Percentiles rank a stretch among this genome's conserved stretches.
These are phyloP conservation scores for Endotricha flammealis DNA, from an alignment of 2,888 invertebrate genomes.

Conservation along the genomic window DNA sequence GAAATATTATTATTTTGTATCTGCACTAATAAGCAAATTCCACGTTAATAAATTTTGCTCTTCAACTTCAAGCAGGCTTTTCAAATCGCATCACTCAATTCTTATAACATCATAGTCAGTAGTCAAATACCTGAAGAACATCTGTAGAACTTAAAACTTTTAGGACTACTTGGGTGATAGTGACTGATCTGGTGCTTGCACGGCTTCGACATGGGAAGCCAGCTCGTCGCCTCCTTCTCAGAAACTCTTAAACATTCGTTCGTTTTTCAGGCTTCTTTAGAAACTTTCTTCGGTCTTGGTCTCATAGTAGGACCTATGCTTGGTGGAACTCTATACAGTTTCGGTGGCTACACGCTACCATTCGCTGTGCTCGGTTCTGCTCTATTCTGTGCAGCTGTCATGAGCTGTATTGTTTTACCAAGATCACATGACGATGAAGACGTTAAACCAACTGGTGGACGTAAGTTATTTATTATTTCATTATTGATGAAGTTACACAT, in stretches of 20 bases:
- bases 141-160: too few relatives aligned
- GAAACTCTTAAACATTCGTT: constrained; percentile 81
- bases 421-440: constrained; percentile 77
- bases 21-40: too few relatives aligned
- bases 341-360: constrained; percentile 88
- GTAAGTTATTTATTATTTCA: constrained; percentile 57
- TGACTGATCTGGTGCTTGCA: constrained; percentile 86
- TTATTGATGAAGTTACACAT: too few relatives aligned
- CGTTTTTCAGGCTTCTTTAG: constrained; percentile 83
- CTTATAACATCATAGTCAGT: too few relatives aligned
- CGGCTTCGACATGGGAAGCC: constrained; percentile 90
- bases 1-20: too few relatives aligned
- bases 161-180: constrained; percentile 82
- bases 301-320: constrained; percentile 94
- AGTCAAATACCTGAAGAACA: too few relatives aligned
- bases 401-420: constrained; percentile 86
- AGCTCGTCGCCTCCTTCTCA: constrained; percentile 91
- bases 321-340: constrained; percentile 89
- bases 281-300: constrained; percentile 92
- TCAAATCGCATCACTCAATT: too few relatives aligned
- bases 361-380: constrained; percentile 88
- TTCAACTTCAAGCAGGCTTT: too few relatives aligned
- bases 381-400: constrained; percentile 85
- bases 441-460: constrained; percentile 78
- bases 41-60: too few relatives aligned